Evolutionary conservation across 2,113 vertebrate species (phyloP).

Genomic region (Pitta sordida): DNA sequence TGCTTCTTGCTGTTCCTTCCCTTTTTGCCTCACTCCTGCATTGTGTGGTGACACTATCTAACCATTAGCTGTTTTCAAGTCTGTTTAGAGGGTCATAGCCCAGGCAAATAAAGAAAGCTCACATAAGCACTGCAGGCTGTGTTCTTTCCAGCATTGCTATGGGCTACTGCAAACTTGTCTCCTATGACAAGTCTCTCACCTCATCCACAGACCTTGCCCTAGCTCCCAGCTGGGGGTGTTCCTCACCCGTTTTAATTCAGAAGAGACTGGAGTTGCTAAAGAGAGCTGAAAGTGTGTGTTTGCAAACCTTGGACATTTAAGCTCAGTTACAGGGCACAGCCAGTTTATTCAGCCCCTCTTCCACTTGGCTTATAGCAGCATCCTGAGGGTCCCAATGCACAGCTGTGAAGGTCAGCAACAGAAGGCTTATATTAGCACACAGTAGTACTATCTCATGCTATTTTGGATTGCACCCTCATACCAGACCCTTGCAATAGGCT

Average conservation of each 20-base stretch:
- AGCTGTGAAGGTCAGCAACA: background rate
- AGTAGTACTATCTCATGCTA: accelerated
- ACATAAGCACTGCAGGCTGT: background rate
- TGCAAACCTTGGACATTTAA: background rate
- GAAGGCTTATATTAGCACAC: background rate
- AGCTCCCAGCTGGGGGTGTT: background rate
- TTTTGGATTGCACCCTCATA: background rate
- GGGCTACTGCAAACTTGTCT: background rate
- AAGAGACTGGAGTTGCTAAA: background rate
- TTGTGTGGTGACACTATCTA: background rate
- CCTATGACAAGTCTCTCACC: too few species aligned
- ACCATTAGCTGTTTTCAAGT: conserved; percentile 21
- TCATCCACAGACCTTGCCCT: background rate
- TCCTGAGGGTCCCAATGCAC: background rate
- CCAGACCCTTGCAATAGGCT: background rate
- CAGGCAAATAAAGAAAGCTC: conserved; percentile 61
- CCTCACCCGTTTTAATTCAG: background rate
- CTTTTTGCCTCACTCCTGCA: background rate
- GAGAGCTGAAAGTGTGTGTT: background rate
- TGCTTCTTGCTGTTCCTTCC: conserved; percentile 36
- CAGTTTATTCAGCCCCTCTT: background rate
- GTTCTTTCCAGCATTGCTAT: background rate
- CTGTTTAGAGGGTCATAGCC: conserved; percentile 44
- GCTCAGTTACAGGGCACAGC: background rate
- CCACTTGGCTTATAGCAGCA: background rate